These are phyloP conservation scores for Scleropages formosus DNA, from an alignment of 2,797 vertebrate species.

Conservation along the genomic window DNA sequence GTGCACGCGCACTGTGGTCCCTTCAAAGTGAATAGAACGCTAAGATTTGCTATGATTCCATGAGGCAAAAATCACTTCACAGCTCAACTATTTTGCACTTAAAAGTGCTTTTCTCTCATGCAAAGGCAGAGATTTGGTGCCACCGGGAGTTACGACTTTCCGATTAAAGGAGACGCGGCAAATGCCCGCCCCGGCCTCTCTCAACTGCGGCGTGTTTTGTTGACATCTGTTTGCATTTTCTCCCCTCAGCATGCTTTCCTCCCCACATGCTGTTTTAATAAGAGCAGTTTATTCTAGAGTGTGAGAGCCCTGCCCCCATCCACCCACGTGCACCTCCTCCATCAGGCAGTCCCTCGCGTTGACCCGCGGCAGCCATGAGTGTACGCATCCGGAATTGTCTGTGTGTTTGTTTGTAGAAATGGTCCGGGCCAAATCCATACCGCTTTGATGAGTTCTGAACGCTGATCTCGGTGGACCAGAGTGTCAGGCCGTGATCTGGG, in stretches of 20 bases:
- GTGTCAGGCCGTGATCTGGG: too few relatives aligned
- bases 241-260: neutral
- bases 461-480: too few relatives aligned
- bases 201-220: conserved; percentile 16
- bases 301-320: neutral
- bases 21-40: neutral
- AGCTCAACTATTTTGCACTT: neutral
- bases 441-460: too few relatives aligned
- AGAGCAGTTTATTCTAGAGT: neutral
- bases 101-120: neutral
- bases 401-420: neutral
- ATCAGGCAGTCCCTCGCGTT: neutral
- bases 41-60: neutral
- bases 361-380: neutral
- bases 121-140: neutral
- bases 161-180: neutral
- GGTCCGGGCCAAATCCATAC: neutral
- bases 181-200: neutral
- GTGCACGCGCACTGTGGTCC: too few relatives aligned
- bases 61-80: neutral
- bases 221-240: conserved; percentile 32
- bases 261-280: conserved; percentile 4
- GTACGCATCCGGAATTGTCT: neutral
- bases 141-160: neutral
- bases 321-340: neutral